Percentiles rank a stretch among this genome's conserved stretches.
phyloP scores from a whole-genome alignment of 2,888 invertebrate species.

The Acrobeloides nanus region DNA sequence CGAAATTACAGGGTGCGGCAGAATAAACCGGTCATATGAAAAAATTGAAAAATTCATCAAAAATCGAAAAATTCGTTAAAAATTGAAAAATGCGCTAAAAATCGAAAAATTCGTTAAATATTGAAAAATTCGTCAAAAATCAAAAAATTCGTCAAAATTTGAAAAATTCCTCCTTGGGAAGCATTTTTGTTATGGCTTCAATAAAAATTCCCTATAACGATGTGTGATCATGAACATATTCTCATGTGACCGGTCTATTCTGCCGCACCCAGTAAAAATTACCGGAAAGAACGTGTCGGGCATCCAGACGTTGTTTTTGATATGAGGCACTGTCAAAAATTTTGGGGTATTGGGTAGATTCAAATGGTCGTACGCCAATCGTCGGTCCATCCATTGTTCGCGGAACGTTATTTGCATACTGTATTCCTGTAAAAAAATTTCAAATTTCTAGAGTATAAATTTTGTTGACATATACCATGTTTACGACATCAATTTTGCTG shows the following conservation, averaged over 20 bases:
- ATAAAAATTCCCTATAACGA: no score
- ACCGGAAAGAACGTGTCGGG: constrained; percentile 60
- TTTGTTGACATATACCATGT: constrained; percentile 89
- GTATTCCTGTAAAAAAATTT: constrained; percentile 67
- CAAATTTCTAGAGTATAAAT: constrained; percentile 9
- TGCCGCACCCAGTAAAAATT: constrained; percentile 4
- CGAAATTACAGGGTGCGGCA: no score
- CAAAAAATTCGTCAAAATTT: constrained; percentile 7
- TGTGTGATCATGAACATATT: no score
- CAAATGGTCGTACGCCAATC: constrained; percentile 57
- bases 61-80: no score
- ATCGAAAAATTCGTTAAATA: no score
- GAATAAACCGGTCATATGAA: no score
- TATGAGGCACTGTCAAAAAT: constrained; percentile 49
- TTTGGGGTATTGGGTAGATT: constrained; percentile 23
- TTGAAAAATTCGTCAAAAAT: constrained; percentile 14
- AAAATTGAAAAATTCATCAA: no score
- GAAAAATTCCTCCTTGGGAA: no score
- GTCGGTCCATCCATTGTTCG: constrained; percentile 90
- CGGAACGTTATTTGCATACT: constrained; percentile 93
- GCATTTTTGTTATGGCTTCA: no score
- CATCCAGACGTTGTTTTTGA: constrained; percentile 82
- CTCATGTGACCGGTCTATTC: no score
- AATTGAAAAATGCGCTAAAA: no score
- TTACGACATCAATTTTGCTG: constrained; percentile 95